Percentiles rank a stretch among this genome's conserved stretches.
Evolutionary conservation across 2,113 vertebrate species (phyloP).

Genomic region (Pimephales promelas): DNA sequence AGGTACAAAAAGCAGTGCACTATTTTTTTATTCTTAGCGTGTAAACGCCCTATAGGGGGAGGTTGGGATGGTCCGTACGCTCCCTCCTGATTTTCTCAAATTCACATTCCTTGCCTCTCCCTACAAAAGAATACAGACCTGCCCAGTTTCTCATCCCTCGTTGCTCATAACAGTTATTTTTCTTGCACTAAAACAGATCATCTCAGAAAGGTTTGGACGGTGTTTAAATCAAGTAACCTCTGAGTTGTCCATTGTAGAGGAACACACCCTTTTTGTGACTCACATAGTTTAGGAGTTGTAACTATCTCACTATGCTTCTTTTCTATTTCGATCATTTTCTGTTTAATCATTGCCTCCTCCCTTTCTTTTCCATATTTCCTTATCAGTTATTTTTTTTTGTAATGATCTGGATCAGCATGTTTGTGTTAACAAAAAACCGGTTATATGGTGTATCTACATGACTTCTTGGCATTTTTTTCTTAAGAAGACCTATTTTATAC

Average conservation of each 20-base stretch:
- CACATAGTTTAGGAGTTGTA: background rate
- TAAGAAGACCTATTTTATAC: background rate
- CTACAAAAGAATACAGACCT: slow-evolving; percentile 22
- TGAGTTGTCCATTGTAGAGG: slow-evolving; percentile 15
- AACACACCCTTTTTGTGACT: slow-evolving; percentile 40
- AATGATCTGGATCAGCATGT: slow-evolving; percentile 10
- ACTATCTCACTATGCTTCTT: background rate
- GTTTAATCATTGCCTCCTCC: slow-evolving; percentile 5
- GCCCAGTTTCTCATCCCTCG: slow-evolving; percentile 49
- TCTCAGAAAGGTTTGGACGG: slow-evolving; percentile 22
- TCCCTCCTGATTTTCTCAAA: slow-evolving; percentile 54
- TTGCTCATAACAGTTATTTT: slow-evolving; percentile 4
- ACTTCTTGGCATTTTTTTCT: slow-evolving; percentile 8
- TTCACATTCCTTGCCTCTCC: slow-evolving; percentile 51
- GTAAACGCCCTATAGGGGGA: too few relatives aligned
- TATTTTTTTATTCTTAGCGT: slow-evolving; percentile 18
- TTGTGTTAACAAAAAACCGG: slow-evolving; percentile 26
- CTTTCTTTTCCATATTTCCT: background rate
- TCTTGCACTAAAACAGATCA: background rate
- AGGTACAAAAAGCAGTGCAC: slow-evolving; percentile 65
- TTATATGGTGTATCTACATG: slow-evolving; percentile 14
- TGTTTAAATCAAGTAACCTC: slow-evolving; percentile 39
- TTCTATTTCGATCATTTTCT: slow-evolving; percentile 3
- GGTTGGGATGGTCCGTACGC: slow-evolving; percentile 49
- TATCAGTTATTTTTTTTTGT: background rate